These are phyloP conservation scores for Charina bottae DNA, from an alignment of 2,113 vertebrate genomes.

Conservation along the genomic window DNA sequence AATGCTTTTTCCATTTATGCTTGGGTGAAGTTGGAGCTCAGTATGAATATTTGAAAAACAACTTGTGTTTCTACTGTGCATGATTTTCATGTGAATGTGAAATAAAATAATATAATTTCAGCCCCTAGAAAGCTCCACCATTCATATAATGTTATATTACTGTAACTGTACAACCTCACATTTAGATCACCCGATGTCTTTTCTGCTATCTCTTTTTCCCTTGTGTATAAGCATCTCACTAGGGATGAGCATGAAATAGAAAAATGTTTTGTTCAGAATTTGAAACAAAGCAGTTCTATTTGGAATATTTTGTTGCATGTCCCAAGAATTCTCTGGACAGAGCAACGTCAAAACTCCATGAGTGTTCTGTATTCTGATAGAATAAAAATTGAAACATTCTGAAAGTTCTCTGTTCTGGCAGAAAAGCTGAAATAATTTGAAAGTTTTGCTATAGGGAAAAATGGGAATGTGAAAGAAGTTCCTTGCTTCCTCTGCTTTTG, in stretches of 20 bases:
- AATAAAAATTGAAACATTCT: neutral
- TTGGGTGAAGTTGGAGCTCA: neutral
- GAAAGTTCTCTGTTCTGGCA: neutral
- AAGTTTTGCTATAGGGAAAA: neutral
- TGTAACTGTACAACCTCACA: neutral
- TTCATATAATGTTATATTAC: neutral
- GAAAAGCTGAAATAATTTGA: neutral
- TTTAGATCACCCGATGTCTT: neutral
- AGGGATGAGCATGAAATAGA: neutral
- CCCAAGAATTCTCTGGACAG: neutral
- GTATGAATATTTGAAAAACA: neutral
- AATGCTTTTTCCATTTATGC: neutral
- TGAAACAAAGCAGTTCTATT: neutral
- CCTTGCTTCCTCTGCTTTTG: neutral
- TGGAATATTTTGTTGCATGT: neutral
- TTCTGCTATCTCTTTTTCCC: neutral
- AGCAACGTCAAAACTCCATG: neutral
- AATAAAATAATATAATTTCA: neutral
- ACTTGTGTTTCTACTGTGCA: neutral
- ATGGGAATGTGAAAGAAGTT: neutral
- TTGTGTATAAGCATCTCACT: neutral
- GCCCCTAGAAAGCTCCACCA: neutral
- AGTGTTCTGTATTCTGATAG: neutral
- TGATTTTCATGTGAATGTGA: neutral
- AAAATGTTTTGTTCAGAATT: neutral